These are phyloP conservation scores for Monodelphis domestica DNA, from an alignment of 2,797 vertebrate species.

Conservation along the genomic window DNA sequence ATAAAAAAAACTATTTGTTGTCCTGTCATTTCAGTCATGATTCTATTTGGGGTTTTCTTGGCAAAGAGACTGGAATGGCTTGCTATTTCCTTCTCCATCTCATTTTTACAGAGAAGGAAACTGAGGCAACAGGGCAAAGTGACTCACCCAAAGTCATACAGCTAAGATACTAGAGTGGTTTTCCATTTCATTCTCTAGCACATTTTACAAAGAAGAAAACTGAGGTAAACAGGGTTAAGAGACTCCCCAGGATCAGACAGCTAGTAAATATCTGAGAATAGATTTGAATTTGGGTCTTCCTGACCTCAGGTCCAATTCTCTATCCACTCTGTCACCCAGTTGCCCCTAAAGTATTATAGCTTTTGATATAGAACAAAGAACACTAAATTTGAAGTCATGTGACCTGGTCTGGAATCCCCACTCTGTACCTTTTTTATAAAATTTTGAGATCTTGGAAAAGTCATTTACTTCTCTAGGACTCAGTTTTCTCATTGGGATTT, in stretches of 20 bases:
- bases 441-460: not conserved
- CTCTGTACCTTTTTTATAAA: not conserved
- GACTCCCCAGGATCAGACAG: not conserved
- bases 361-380: not conserved
- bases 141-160: no score
- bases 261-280: not conserved
- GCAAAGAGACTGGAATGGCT: not conserved
- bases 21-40: not conserved
- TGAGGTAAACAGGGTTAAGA: no score
- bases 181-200: not conserved
- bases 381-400: not conserved
- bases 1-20: not conserved
- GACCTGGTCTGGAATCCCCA: not conserved
- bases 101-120: not conserved
- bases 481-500: not conserved
- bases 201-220: not conserved
- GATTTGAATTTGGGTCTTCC: not conserved
- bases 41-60: not conserved
- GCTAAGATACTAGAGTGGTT: not conserved
- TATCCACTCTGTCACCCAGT: not conserved
- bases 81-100: not conserved
- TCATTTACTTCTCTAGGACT: not conserved
- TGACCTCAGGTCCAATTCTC: not conserved
- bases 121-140: no score
- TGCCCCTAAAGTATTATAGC: not conserved